Base-by-base conservation (phyloP, 2,888 invertebrate species). In the Chloroclystis v-ata region DNA sequence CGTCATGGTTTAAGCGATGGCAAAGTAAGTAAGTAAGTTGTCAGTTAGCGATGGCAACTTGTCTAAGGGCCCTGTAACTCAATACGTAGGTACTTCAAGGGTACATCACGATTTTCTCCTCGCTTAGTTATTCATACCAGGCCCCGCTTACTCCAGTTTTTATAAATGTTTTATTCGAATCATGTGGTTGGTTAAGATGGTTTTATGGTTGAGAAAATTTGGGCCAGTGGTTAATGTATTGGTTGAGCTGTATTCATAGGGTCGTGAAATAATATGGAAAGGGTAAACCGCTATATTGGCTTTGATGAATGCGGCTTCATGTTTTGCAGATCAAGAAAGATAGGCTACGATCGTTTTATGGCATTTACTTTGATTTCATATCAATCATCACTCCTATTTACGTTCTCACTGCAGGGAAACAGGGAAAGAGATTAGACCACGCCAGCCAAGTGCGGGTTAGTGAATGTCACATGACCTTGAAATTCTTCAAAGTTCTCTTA, bases 31-130 rank as follows among this genome's bases (percentile, higher is more conserved):
- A n/a, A n/a, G n/a, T n/a, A n/a, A n/a, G n/a, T n/a, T n/a, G n/a
- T n/a, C n/a, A n/a, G n/a, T n/a, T n/a, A n/a, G n/a, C n/a, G n/a
- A n/a, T n/a, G n/a, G n/a, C n/a, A n/a, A n/a, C n/a, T n/a, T n/a
- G n/a, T n/a, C n/a, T n/a, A n/a, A n/a, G n/a, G n/a, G 53, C 54
- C 56, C 51, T 54, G 69, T 66, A 70, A 68, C 60, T 47, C 60
- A 67, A 72, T 71, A 59, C 52, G 41, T 47, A 58, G 20, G 20
- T 20, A 20, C 20, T 20, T 20, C 57, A 58, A 52, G 56, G 63
- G 59, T 50, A 40, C 47, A 29, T 45, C 49, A 45, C 54, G 56
- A 50, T 60, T 58, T 67, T 64, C 56, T 56, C 53, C 53, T 30
- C 47, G 50, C 53, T 60, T 58, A 59, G 59, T 64, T 65, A 64